Evolutionary conservation across 2,797 vertebrate species (phyloP).

Genomic region (Anisognathus igniventris): DNA sequence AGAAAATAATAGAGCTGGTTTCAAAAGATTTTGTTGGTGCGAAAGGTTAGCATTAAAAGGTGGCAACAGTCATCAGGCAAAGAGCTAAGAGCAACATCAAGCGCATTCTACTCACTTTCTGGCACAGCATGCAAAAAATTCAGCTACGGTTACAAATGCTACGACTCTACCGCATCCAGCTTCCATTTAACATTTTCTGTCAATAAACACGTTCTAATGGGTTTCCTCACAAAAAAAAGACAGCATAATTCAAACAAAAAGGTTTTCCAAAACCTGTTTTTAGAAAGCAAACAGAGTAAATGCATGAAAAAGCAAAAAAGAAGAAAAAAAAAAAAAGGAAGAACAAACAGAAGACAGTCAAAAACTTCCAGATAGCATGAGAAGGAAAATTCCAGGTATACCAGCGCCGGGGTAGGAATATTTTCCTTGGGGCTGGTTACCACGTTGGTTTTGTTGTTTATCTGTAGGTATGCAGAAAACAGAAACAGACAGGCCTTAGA

Average conservation of each 20-base stretch:
- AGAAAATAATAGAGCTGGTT: background rate
- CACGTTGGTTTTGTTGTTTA: slow-evolving; percentile 99
- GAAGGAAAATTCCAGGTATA: slow-evolving; percentile 81
- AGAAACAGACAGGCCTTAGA: slow-evolving; percentile 81
- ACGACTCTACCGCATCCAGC: slow-evolving; percentile 19
- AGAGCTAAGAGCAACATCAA: slow-evolving; percentile 71
- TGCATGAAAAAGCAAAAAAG: slow-evolving; percentile 16
- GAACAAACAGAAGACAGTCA: slow-evolving; percentile 65
- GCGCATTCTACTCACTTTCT: slow-evolving; percentile 60
- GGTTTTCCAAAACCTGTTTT: slow-evolving; percentile 40
- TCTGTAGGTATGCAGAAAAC: slow-evolving; percentile 90
- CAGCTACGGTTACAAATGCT: slow-evolving; percentile 39
- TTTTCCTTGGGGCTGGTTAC: slow-evolving; percentile 96
- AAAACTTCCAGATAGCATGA: slow-evolving; percentile 63
- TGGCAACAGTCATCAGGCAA: slow-evolving; percentile 58
- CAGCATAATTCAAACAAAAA: slow-evolving; percentile 42
- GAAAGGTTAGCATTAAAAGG: background rate
- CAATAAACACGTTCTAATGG: slow-evolving; percentile 63
- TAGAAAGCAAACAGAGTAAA: slow-evolving; percentile 60
- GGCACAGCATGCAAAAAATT: slow-evolving; percentile 74
- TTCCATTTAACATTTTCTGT: slow-evolving; percentile 52
- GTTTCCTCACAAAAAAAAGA: slow-evolving; percentile 53
- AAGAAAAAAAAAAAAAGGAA: background rate
- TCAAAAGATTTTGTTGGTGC: background rate
- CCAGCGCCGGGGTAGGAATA: slow-evolving; percentile 92